Evolutionary conservation across 1,140 invertebrate genomes (phyloP).

Genomic region (Coptotermes formosanus): DNA sequence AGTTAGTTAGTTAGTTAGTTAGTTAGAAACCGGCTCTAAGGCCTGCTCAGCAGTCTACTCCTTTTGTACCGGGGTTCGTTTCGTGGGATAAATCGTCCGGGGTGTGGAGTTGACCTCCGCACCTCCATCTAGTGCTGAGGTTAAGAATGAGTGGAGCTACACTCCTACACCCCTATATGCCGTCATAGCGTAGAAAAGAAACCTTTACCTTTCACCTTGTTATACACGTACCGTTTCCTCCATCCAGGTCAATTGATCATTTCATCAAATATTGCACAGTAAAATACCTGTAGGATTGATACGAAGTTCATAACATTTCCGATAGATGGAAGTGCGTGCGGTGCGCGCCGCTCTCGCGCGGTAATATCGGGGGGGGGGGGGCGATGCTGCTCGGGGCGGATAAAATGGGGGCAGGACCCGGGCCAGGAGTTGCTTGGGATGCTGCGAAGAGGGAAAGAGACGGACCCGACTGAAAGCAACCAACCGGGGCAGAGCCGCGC

Average conservation of each 20-base stretch:
- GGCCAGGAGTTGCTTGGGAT: conserved; percentile 12
- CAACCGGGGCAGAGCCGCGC: background rate
- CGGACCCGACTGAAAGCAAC: background rate
- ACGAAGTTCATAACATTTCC: background rate
- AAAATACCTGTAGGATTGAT: background rate
- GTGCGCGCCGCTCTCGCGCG: background rate
- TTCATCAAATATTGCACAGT: background rate
- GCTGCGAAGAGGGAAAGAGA: background rate
- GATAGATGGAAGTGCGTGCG: background rate
- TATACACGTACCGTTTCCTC: no score
- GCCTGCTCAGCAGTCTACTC: no score
- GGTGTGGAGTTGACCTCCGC: no score
- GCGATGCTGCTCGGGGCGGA: background rate
- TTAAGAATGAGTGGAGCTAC: no score
- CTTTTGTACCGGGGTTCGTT: no score
- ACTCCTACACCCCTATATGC: no score
- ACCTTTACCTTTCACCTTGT: no score
- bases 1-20: no score
- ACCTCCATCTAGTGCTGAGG: no score
- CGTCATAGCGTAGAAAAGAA: no score
- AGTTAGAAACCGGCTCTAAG: no score
- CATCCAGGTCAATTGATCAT: background rate
- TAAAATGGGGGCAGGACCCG: conserved; percentile 16
- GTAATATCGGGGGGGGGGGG: background rate
- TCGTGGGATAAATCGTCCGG: no score